Percentiles rank a stretch among this genome's conserved stretches.
phyloP scores from a whole-genome alignment of 2,888 invertebrate species.

The Erebia palarica region DNA sequence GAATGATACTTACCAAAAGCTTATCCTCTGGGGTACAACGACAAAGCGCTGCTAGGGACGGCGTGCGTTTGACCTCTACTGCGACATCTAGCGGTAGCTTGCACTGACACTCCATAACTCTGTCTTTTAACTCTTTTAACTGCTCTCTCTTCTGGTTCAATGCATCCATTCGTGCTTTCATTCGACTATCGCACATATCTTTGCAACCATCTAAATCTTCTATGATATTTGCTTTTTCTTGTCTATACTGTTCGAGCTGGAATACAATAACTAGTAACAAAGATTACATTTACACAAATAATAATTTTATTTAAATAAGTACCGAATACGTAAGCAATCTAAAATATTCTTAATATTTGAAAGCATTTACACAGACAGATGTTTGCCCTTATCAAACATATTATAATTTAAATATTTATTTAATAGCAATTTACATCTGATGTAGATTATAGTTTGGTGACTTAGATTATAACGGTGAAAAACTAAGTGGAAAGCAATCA shows the following conservation, averaged over 20 bases:
- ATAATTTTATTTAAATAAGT: too few relatives aligned
- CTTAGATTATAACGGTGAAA: not conserved
- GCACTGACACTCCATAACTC: slow-evolving; percentile 65
- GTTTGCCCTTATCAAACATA: not conserved
- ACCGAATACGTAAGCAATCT: too few relatives aligned
- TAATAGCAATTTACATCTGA: not conserved
- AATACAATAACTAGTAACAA: slow-evolving; percentile 27
- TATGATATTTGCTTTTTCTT: slow-evolving; percentile 56
- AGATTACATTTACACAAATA: too few relatives aligned
- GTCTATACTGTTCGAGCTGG: slow-evolving; percentile 57
- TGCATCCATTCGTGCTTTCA: slow-evolving; percentile 53
- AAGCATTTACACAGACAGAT: too few relatives aligned
- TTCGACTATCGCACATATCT: slow-evolving; percentile 54
- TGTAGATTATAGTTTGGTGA: too few relatives aligned
- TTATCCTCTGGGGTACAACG: slow-evolving; percentile 61
- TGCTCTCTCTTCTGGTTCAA: slow-evolving; percentile 55
- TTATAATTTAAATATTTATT: not conserved
- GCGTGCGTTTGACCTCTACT: slow-evolving; percentile 67
- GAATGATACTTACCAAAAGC: slow-evolving; percentile 51
- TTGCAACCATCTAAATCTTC: slow-evolving; percentile 67
- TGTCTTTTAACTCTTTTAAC: slow-evolving; percentile 52
- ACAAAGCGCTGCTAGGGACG: slow-evolving; percentile 69
- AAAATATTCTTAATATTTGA: too few relatives aligned
- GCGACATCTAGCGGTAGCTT: slow-evolving; percentile 59
- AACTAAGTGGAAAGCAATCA: not conserved